Base-by-base conservation (phyloP, 2,888 invertebrate species). In the Phalera bucephala region DNA sequence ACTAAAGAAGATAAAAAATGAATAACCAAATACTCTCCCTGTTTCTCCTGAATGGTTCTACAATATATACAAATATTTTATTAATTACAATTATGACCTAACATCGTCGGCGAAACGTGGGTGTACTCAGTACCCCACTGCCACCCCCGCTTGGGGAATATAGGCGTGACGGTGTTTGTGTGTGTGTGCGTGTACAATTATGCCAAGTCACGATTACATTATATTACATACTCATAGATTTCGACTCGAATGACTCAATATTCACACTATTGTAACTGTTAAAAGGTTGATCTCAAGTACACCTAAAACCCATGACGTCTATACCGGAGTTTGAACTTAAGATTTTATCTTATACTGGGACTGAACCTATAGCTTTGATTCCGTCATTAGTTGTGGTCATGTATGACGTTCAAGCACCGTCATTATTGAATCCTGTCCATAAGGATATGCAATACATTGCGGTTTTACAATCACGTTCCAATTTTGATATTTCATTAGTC, bases 241-340 rank as follows among this genome's bases (percentile, higher is more conserved):
- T 7, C 22, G 22, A 15, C 30, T 26, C 4, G 1, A 3, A 11
- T 49, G 50, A 54, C 27, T 53, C 41, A 49, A 19, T 25, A 13
- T 57, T 30, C 36, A 36, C 13, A 37, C 29, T 13, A 36, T 20
- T 21, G 10, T 15, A 30, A 36, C 20, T 19, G 12, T 25, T 13
- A 14, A n/a, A 7, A 36, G 25, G 40, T 26, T 3, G 14, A 50
- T 31, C 11, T 33, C 45, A 43, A 39, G 28, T 35, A 13, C 30
- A 42, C 28, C 14, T 3, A 25, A 55, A 56, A 56, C 56, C 56
- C 45, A 56, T 55, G 52, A 55, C 48, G 46, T 42, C n/a, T 20
- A 1, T 6, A 12, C 9, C 35, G 21, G 29, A 40, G 29, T 42
- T 30, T 26, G 25, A 10, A 26, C 25, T 12, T 12, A 12, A 11